Conservation (phyloP, 2,888 invertebrate genomes). For the Nasonia oneida region DNA sequence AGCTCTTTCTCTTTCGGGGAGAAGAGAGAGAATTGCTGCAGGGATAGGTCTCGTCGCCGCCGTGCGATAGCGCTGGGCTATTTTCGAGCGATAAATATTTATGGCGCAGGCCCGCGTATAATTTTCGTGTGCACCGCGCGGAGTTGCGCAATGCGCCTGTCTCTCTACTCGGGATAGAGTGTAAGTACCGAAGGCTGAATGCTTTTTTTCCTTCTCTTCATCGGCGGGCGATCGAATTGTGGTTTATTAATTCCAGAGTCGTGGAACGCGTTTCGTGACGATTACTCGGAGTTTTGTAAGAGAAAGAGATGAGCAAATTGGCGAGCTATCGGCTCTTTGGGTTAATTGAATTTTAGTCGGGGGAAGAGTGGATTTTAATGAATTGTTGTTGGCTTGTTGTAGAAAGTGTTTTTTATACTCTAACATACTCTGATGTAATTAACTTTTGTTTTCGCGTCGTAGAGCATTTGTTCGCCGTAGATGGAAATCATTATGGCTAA, state of each 20-base stretch:
- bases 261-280: conserved; percentile 8
- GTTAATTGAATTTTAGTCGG: neutral
- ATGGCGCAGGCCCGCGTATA: conserved; percentile 25
- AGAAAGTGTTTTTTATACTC: too few relatives aligned
- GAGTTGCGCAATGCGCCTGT: conserved; percentile 1
- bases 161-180: neutral
- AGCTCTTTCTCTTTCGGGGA: neutral
- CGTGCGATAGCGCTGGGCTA: neutral
- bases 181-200: neutral
- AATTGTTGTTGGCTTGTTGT: neutral
- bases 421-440: too few relatives aligned
- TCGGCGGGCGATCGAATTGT: neutral
- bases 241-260: conserved; percentile 1
- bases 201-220: neutral
- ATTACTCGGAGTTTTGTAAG: neutral
- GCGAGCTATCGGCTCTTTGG: neutral
- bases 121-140: neutral
- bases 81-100: conserved; percentile 49
- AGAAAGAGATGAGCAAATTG: neutral
- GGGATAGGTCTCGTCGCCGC: neutral
- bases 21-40: neutral
- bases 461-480: too few relatives aligned
- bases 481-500: neutral
- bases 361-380: neutral
- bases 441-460: too few relatives aligned